phyloP scores from a whole-genome alignment of 2,888 invertebrate genomes.

The Lydus trimaculatus region DNA sequence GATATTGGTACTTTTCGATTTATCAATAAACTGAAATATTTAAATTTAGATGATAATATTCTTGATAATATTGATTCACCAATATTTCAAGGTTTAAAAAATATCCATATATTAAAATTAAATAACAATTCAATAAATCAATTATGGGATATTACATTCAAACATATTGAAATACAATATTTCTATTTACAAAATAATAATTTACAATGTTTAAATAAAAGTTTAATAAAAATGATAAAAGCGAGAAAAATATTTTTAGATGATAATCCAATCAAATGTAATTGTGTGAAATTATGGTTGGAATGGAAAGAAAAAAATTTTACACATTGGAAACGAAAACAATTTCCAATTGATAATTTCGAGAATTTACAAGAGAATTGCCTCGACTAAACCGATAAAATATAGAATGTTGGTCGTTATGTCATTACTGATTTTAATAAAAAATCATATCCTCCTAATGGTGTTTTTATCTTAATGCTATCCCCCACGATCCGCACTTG shows the following conservation, averaged over 20 bases:
- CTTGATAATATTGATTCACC: constrained; percentile 21
- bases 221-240: constrained; percentile 16
- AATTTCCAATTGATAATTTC: not conserved
- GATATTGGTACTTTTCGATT: constrained; percentile 25
- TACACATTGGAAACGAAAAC: not conserved
- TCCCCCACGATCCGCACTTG: too few species aligned
- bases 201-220: constrained; percentile 20
- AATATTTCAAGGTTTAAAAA: constrained; percentile 24
- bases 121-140: constrained; percentile 25
- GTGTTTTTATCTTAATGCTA: too few species aligned
- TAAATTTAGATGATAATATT: constrained; percentile 31
- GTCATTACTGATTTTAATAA: too few species aligned
- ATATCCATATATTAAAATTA: constrained; percentile 24
- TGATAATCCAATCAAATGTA: constrained; percentile 26
- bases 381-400: not conserved
- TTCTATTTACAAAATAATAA: constrained; percentile 18
- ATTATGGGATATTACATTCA: constrained; percentile 11
- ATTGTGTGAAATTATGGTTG: constrained; percentile 23
- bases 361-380: not conserved
- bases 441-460: too few species aligned
- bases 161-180: not conserved
- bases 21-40: constrained; percentile 20
- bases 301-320: constrained; percentile 15
- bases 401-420: not conserved
- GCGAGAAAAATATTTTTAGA: constrained; percentile 4